Evolutionary conservation across 2,888 invertebrate species (phyloP), one percentile per base, ranked within the genome.

Genomic region (Lepidocyrtoides sp.): DNA sequence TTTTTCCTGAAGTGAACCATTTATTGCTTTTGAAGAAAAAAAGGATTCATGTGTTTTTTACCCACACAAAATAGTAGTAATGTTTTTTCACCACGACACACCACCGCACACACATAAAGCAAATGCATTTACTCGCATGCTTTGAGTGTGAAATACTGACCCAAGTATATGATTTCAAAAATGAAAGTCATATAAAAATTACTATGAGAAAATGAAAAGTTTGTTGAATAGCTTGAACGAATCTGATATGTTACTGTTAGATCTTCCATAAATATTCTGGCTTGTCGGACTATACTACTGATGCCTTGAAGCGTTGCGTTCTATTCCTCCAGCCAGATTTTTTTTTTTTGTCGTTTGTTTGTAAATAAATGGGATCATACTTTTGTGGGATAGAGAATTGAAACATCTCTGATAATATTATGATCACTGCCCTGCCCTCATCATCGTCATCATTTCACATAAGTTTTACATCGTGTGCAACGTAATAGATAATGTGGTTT

Each of bases 221-320:
- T 86, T 29, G 7, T 69, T 48, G 20, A 23, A 48, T 85, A 14
- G 57, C 57, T 60, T 75, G 48, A 54, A 29, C 72, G 60, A 63
- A 51, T 51, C 63, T 66, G 51, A 66, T 85, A 84, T n/a, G n/a
- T n/a, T 29, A 48, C 54, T n/a, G 44, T 75, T 57, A 75, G 17
- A 36, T 44, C 77, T 60, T 86, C 63, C 77, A 77, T 86, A 86
- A 60, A 29, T 86, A 77, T 63, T 77, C 77, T 48, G 17, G 0
- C 57, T 54, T 86, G 86, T 86, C 86, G 77, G 86, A 77, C 86
- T n/a, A n/a, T n/a, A 86, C 32, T 17, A 63, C 29, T 51, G 72
- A 85, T 85, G 77, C 44, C 63, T 44, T 44, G 72, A 69, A 77
- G 86, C 54, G 60, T 29, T 51, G n/a, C n/a, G n/a, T n/a, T n/a